Evolutionary conservation across 2,113 vertebrate genomes (phyloP), one percentile per base, ranked within the genome.

Genomic region (Istiophorus platypterus): DNA sequence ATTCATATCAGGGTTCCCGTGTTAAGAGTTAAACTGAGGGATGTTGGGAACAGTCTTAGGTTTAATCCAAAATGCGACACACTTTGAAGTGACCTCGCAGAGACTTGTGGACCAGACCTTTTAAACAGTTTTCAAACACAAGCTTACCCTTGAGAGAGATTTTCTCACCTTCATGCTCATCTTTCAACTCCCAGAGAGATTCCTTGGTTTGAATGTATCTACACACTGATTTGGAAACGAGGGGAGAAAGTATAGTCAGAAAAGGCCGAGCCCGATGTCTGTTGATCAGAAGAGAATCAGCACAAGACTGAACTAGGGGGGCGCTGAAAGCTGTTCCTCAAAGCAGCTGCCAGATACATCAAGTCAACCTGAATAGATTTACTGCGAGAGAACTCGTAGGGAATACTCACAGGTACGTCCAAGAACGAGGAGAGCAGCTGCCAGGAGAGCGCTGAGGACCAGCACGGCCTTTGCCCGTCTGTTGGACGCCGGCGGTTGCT

Each of bases 391-490:
- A 52, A 0, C 0, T 5, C 4, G 31, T 6, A 6, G 31, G 0
- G 0, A 9, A 69, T 18, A 89, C 90, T 86, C 63, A 91, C 90
- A 34, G 41, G 3, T 29, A 5, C 47, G 1, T 2, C 14, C 3
- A 0, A 91, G 68, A 27, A 27, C 71, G 3, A 26, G 8, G 37
- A 68, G 7, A 15, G 81, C 73, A n/a, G 62, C 81, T 0, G 14
- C 67, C 66, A 91, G 65, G 10, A 92, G 79, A 37, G 29, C 20
- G 9, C 51, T 0, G 17, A 90, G 47, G 1, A 85, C 9, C 0
- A 52, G 14, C 41, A 89, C 5, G 17, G 52, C 45, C 51, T 39
- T 61, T 70, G n/a, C n/a, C n/a, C n/a, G n/a, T n/a, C n/a, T n/a
- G n/a, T n/a, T n/a, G n/a, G n/a, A n/a, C n/a, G n/a, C n/a, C n/a